Base-by-base conservation (phyloP, 53 echinoderm and acorn worm species). In the Stichopus horrens region DNA sequence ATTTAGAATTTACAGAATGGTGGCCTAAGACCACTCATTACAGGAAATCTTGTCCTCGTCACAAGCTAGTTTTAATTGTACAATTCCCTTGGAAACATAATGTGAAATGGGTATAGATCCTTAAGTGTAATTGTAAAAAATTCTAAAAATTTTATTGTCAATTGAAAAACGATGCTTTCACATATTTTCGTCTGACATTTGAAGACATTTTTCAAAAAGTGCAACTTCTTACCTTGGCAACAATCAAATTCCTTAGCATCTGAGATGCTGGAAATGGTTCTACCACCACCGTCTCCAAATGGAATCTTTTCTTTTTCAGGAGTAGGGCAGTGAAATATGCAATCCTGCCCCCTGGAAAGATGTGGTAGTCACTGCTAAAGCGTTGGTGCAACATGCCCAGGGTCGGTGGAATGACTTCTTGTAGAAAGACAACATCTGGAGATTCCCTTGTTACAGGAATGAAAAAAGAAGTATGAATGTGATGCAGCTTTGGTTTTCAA, bases 351-450 rank as follows among this genome's bases (percentile, higher is more conserved):
- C 91, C 94, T 8, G 92, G 88, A 23, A 92, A 13, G 82, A 94
- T 53, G 21, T 83, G 86, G 73, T 98, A 96, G 86, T 75, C 86
- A 21, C 79, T 56, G 18, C 73, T 51, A 21, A 96, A 85, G 13
- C 71, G 75, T 9, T 87, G 56, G 22, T 79, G 67, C 53, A 98
- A 85, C 14, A 94, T 57, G 21, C 11, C 9, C 21, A 76, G 88
- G 4, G 94, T 94, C 5, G 73, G 55, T 6, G 94, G 90, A 23
- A 94, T 86, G 23, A 99, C 99, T 59, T 99, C 99, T 93, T 99
- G 99, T 5, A 99, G 94, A 75, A 87, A 96, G 66, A 99, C 86
- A 18, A 99, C 86, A 86, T 99, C 99, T 57, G 99, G 99, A 54
- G 90, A 80, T 73, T 87, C 86, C 22, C 98, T 98, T 54, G 18